Evolutionary conservation across 2,888 invertebrate genomes (phyloP), one percentile per base, ranked within the genome.

Genomic region (Eulithis testata): DNA sequence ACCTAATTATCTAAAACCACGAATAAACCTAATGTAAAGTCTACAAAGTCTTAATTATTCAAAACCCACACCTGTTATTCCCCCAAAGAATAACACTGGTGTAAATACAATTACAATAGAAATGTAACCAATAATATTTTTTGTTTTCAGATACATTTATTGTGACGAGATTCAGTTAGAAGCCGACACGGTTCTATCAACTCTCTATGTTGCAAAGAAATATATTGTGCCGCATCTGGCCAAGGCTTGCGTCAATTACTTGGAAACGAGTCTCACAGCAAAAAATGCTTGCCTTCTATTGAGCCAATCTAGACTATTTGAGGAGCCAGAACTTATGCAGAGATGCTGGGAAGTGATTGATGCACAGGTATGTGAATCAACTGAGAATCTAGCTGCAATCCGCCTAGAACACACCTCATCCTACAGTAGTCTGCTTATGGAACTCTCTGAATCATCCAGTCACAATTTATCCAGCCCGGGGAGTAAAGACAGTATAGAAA

Each of bases 331-430:
- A 86, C 94, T 99, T 77, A 98, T 98, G 98, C 97, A 98, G 90
- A 95, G 98, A 76, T 98, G 98, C 94, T 98, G 98, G 98, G 98
- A 98, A 94, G 98, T 99, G 70, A 98, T 99, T 85, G 99, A 99
- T 93, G 99, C 99, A 62, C 97, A 97, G 96, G 97, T 97, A 95
- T 91, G 93, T 93, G 89, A 90, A 76, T 91, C 95, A 27, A 89
- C 90, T 65, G 92, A 93, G 79, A 95, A 93, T 82, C 89, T 92
- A 77, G 78, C 87, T 47, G 86, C 86, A 59, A 82, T 91, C 73
- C 84, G 86, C 76, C 80, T 91, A 68, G 87, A 90, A 76, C 85
- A 82, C 71, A 89, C 91, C 62, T 88, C 91, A 44, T 92, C 91
- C 12, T 91, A 88, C 80, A 89, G 85, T 89, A 92, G 90, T 78